Percentiles rank a stretch among this genome's conserved stretches.
Evolutionary conservation across 2,888 invertebrate species (phyloP).

Genomic region (Girardia tigrina): DNA sequence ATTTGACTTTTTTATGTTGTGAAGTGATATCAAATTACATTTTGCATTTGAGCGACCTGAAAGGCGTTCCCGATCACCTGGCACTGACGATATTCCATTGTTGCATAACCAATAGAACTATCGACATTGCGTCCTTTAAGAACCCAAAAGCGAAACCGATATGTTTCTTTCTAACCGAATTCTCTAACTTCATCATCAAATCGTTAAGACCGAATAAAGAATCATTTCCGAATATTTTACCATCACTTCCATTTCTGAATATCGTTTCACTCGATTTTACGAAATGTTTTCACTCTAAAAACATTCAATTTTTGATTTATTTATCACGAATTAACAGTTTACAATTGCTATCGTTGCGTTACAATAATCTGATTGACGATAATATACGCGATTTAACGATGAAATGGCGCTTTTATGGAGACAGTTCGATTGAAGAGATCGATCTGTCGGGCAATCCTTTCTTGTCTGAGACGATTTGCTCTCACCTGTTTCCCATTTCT

Average conservation of each 20-base stretch:
- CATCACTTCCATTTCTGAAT: not conserved
- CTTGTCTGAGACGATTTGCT: not conserved
- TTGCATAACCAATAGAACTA: not conserved
- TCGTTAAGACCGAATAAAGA: not conserved
- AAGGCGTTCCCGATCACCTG: not conserved
- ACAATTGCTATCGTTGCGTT: not conserved
- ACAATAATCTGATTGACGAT: not conserved
- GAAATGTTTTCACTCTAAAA: not conserved
- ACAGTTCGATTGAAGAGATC: not conserved
- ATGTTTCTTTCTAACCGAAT: not conserved
- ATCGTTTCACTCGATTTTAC: not conserved
- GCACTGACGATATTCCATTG: not conserved
- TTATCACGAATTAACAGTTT: not conserved
- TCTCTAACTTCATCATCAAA: not conserved
- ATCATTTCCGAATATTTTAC: not conserved
- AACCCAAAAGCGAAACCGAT: not conserved
- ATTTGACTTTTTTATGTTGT: not conserved
- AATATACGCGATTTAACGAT: not conserved
- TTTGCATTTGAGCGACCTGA: not conserved
- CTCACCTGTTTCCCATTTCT: not conserved
- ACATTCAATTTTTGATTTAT: not conserved
- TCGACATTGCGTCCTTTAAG: not conserved
- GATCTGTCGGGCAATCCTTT: not conserved
- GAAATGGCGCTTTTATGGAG: not conserved
- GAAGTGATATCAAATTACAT: not conserved